These are phyloP conservation scores for Athrips mouffetella DNA, from an alignment of 2,888 invertebrate species.

Conservation along the genomic window DNA sequence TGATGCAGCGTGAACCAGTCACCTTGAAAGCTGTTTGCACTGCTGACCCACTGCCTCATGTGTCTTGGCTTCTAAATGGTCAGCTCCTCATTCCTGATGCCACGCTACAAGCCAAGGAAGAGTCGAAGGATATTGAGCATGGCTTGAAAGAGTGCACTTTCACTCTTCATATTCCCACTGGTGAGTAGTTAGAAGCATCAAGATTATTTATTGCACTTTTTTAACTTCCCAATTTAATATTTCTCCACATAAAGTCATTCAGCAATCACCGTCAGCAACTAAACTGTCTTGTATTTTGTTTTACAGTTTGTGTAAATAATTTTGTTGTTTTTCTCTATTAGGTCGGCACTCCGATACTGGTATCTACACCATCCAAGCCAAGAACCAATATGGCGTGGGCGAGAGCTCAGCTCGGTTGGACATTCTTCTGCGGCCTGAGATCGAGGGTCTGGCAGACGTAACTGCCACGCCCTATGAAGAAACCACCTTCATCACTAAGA, in stretches of 20 bases:
- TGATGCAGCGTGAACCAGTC: conserved; percentile 83
- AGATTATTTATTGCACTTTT: background rate
- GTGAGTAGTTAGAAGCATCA: conserved; percentile 44
- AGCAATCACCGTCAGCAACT: too few relatives aligned
- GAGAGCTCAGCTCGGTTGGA: conserved; percentile 87
- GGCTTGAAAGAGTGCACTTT: conserved; percentile 89
- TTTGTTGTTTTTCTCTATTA: too few relatives aligned
- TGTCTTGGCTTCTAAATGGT: conserved; percentile 90
- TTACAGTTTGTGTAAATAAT: too few relatives aligned
- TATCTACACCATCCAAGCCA: conserved; percentile 87
- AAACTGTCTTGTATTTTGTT: too few relatives aligned
- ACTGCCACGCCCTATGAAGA: conserved; percentile 87
- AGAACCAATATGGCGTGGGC: conserved; percentile 88
- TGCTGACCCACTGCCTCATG: conserved; percentile 93
- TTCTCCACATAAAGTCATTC: too few relatives aligned
- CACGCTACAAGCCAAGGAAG: conserved; percentile 80
- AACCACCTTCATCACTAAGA: conserved; percentile 86
- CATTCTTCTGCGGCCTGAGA: conserved; percentile 87
- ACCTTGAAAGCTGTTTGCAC: conserved; percentile 85
- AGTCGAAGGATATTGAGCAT: conserved; percentile 83
- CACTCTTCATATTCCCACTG: conserved; percentile 85
- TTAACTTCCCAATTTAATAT: too few relatives aligned
- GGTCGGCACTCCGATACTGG: conserved; percentile 88
- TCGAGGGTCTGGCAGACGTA: conserved; percentile 85
- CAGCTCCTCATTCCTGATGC: conserved; percentile 81